These are phyloP conservation scores for Polymixis lichenea DNA, from an alignment of 2,888 invertebrate genomes.

Conservation along the genomic window DNA sequence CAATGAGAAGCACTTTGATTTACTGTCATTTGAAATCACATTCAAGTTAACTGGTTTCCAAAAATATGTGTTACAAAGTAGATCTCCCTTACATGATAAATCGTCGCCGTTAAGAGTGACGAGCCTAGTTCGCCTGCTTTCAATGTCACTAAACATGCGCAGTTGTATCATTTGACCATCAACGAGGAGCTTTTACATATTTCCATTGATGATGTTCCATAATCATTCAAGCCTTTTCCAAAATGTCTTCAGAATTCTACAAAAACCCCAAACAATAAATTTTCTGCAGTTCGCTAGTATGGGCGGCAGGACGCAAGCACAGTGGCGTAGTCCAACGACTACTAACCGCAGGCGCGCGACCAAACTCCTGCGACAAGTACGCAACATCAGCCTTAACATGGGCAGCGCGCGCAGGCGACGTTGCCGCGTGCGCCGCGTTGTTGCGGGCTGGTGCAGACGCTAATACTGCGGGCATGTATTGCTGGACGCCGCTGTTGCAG, in stretches of 20 bases:
- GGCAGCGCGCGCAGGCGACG: constrained; percentile 98
- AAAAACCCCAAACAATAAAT: background rate
- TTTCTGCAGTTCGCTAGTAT: constrained; percentile 94
- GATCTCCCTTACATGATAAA: background rate
- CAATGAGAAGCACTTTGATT: constrained; percentile 37
- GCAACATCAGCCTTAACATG: constrained; percentile 99
- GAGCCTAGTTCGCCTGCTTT: background rate
- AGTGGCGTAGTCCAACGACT: constrained; percentile 95
- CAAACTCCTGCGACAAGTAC: constrained; percentile 99
- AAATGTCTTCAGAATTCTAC: background rate
- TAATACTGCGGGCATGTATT: constrained; percentile 99
- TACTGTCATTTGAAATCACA: constrained; percentile 25
- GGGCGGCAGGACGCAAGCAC: constrained; percentile 98
- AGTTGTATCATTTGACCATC: background rate
- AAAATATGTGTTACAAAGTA: background rate
- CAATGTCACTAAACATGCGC: background rate
- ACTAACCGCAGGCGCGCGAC: constrained; percentile 96
- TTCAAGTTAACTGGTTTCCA: constrained; percentile 11
- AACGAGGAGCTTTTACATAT: background rate
- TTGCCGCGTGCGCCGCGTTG: constrained; percentile 95
- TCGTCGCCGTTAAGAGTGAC: background rate
- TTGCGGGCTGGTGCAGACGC: constrained; percentile 96
- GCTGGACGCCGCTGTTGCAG: constrained; percentile 97
- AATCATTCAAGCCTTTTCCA: background rate
- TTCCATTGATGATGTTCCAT: background rate